Conservation (phyloP, 2,113 vertebrate genomes). For the Leptobrachium leishanense region DNA sequence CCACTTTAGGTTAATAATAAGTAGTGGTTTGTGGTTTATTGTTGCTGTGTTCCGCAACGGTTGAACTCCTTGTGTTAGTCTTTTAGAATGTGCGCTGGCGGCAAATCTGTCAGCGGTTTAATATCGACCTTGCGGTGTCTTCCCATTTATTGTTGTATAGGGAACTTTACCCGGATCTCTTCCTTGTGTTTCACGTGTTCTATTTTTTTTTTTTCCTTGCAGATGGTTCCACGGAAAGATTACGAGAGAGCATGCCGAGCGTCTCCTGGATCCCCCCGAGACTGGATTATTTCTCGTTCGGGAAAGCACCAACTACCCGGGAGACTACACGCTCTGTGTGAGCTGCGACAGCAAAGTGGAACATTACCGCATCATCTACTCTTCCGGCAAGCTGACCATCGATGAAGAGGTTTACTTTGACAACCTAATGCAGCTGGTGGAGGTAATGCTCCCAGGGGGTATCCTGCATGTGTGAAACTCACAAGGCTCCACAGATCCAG, state of each 20-base stretch:
- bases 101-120: too few species aligned
- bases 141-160: too few species aligned
- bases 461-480: too few species aligned
- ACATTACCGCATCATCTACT: slow-evolving; percentile 95
- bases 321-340: slow-evolving; percentile 96
- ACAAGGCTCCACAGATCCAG: too few species aligned
- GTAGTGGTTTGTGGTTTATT: too few species aligned
- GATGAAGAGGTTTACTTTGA: slow-evolving; percentile 92
- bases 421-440: slow-evolving; percentile 97
- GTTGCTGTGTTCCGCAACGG: too few species aligned
- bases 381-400: slow-evolving; percentile 89
- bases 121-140: too few species aligned
- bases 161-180: background rate
- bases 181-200: background rate
- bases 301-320: slow-evolving; percentile 96
- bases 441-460: slow-evolving; percentile 69
- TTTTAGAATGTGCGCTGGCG: too few species aligned
- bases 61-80: too few species aligned
- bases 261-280: slow-evolving; percentile 82
- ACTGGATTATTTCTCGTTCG: slow-evolving; percentile 91
- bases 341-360: slow-evolving; percentile 96
- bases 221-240: slow-evolving; percentile 99
- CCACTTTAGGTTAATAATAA: too few species aligned
- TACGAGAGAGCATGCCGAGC: slow-evolving; percentile 87
- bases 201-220: background rate